These are phyloP conservation scores for Crotophaga sulcirostris DNA, from an alignment of 2,113 vertebrate genomes.

Conservation along the genomic window DNA sequence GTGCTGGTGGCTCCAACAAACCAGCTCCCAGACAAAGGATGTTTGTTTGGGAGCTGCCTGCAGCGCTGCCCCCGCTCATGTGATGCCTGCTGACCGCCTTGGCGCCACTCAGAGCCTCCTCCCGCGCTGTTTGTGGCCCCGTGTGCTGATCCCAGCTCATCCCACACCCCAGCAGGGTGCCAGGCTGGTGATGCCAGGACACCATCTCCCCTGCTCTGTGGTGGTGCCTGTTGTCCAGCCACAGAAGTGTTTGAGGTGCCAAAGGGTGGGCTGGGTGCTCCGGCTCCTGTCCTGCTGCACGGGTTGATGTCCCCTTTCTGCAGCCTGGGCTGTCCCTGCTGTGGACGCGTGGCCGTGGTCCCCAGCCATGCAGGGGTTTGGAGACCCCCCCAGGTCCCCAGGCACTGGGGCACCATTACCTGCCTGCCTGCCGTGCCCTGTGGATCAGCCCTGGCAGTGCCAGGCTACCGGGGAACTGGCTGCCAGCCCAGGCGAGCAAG, in stretches of 20 bases:
- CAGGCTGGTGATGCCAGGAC: not conserved
- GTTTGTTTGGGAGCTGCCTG: not conserved
- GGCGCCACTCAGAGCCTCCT: not conserved
- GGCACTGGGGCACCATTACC: fast-evolving
- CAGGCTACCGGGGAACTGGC: not conserved
- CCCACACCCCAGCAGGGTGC: not conserved
- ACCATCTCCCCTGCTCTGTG: fast-evolving
- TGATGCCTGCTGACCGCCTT: not conserved
- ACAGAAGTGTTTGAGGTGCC: not conserved
- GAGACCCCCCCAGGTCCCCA: not conserved
- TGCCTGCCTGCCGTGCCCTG: no score
- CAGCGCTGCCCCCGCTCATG: not conserved
- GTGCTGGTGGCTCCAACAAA: not conserved
- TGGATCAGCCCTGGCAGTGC: not conserved
- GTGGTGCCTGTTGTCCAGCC: not conserved
- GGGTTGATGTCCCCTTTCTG: not conserved
- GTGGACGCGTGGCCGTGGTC: fast-evolving
- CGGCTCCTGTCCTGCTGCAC: fast-evolving
- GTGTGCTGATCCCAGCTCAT: fast-evolving
- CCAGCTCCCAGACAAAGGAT: not conserved
- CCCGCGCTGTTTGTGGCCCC: fast-evolving
- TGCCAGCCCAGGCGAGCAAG: fast-evolving
- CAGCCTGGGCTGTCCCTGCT: not conserved
- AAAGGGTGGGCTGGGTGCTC: not conserved
- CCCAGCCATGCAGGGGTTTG: fast-evolving